Evolutionary conservation across 1,140 invertebrate genomes (phyloP).

Genomic region (Liolophura sinensis): DNA sequence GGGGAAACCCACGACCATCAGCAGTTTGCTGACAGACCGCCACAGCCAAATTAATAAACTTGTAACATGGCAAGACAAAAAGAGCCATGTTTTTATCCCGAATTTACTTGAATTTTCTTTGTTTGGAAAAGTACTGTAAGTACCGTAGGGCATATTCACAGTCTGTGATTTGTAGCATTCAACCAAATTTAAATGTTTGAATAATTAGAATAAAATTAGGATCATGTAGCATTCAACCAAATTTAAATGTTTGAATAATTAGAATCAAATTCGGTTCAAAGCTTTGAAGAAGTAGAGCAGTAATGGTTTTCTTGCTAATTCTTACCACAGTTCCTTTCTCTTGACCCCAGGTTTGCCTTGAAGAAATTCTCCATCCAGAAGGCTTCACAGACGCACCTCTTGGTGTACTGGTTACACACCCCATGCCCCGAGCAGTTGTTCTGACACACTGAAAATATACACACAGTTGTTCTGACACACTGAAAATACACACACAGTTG

Average conservation of each 20-base stretch:
- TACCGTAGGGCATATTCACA: too few species aligned
- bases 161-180: too few species aligned
- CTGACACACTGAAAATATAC: constrained; percentile 71
- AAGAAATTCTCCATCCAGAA: constrained; percentile 92
- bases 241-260: not conserved
- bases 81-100: too few species aligned
- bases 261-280: not conserved
- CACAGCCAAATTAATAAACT: too few species aligned
- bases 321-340: constrained; percentile 78
- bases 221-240: too few species aligned
- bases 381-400: constrained; percentile 86
- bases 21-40: too few species aligned
- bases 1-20: too few species aligned
- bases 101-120: too few species aligned
- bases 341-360: constrained; percentile 66
- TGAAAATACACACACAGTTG: not conserved
- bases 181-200: not conserved
- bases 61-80: too few species aligned
- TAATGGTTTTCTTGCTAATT: constrained; percentile 6
- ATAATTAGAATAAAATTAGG: not conserved
- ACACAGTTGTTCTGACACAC: not conserved
- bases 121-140: too few species aligned
- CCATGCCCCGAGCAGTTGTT: constrained; percentile 93
- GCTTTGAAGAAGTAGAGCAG: too few species aligned
- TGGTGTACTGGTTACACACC: constrained; percentile 79